Conservation (phyloP, 2,888 invertebrate genomes). For the Seladonia tumulorum region DNA sequence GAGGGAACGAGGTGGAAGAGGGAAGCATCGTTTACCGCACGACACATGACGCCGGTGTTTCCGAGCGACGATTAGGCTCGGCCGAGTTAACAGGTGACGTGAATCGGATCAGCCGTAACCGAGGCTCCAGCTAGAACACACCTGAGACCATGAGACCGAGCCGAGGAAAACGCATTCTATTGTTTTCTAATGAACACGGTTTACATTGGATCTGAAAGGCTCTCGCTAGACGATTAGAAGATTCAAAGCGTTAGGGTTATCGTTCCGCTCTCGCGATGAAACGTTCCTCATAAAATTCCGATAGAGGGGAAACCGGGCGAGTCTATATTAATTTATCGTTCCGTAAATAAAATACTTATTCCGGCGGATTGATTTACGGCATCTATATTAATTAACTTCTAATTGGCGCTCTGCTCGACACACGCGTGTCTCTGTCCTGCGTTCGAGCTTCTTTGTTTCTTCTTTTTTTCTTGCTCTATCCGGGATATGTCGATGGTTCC, state of each 20-base stretch:
- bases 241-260: neutral
- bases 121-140: neutral
- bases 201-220: neutral
- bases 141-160: neutral
- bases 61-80: constrained; percentile 50
- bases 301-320: no score
- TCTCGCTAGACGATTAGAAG: neutral
- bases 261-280: neutral
- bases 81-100: constrained; percentile 61
- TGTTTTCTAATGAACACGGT: neutral
- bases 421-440: constrained; percentile 52
- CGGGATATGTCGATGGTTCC: constrained; percentile 17
- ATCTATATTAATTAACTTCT: constrained; percentile 73
- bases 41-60: constrained; percentile 72
- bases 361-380: constrained; percentile 37
- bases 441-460: neutral
- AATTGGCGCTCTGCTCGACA: constrained; percentile 70
- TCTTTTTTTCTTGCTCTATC: constrained; percentile 1
- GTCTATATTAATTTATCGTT: constrained; percentile 18
- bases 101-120: constrained; percentile 6
- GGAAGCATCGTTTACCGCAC: constrained; percentile 53
- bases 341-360: constrained; percentile 17
- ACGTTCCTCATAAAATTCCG: constrained; percentile 1
- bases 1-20: constrained; percentile 26
- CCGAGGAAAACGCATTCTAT: neutral